These are phyloP conservation scores for Plumapathes pennacea DNA, from an alignment of 92 coral and sea anemone species.

Conservation along the genomic window DNA sequence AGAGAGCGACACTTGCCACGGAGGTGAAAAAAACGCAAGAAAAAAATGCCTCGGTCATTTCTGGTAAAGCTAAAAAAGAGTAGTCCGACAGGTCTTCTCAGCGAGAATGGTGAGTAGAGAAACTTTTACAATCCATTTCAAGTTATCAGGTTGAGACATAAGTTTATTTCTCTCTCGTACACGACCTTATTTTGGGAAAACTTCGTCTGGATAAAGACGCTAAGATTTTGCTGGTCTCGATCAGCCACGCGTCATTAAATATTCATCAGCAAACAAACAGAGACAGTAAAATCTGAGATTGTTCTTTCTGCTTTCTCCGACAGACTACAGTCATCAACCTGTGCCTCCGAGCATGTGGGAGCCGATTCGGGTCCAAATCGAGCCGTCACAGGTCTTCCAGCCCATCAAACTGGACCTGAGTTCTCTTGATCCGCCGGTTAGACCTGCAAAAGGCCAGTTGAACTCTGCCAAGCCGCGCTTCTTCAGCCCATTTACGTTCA, in stretches of 20 bases:
- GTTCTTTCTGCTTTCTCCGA: constrained; percentile 45
- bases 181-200: constrained; percentile 5
- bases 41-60: constrained; percentile 95
- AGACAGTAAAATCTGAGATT: constrained; percentile 57
- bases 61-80: constrained; percentile 92
- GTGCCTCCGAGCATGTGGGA: constrained; percentile 76
- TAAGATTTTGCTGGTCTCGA: constrained; percentile 59
- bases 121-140: constrained; percentile 2
- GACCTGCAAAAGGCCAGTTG: constrained; percentile 91
- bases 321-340: constrained; percentile 48
- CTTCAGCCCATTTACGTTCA: constrained; percentile 74
- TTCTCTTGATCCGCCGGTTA: constrained; percentile 70
- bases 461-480: constrained; percentile 59
- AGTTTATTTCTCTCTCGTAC: not conserved
- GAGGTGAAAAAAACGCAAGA: no score
- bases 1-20: no score
- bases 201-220: constrained; percentile 29
- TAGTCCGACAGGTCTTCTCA: constrained; percentile 38
- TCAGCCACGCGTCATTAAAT: constrained; percentile 76
- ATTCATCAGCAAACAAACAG: constrained; percentile 69
- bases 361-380: constrained; percentile 87
- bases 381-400: constrained; percentile 79
- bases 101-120: constrained; percentile 80
- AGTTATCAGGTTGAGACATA: not conserved
- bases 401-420: constrained; percentile 79